Base-by-base conservation (phyloP, 2,797 vertebrate species). In the Chanos chanos region DNA sequence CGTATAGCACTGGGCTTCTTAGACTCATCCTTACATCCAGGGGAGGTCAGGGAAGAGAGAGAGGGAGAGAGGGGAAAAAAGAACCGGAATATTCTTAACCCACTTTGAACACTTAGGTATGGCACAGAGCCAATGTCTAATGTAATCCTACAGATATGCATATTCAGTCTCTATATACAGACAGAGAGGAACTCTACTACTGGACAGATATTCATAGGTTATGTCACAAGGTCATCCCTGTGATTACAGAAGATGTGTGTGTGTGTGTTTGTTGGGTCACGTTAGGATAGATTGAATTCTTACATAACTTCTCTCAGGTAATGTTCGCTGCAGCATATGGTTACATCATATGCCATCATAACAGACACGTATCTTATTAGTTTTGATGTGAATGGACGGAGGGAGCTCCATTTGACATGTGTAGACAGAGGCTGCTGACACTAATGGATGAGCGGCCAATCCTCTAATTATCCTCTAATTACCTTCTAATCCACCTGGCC, bases 391-490 rank as follows among this genome's bases (percentile, higher is more conserved):
- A n/a, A n/a, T n/a, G n/a, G n/a, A n/a, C n/a, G n/a, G n/a, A n/a
- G n/a, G n/a, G n/a, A n/a, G n/a, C n/a, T n/a, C n/a, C n/a, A n/a
- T n/a, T n/a, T n/a, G n/a, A n/a, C n/a, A n/a, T n/a, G n/a, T n/a
- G n/a, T n/a, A n/a, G n/a, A n/a, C n/a, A n/a, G n/a, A n/a, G n/a
- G n/a, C 59, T 73, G 79, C 79, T 83, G 77, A 82, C 78, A 63
- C 56, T 73, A 75, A 77, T 81, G 68, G 75, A 81, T 72, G 71
- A 71, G 61, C 72, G 56, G 28, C 44, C 53, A 79, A 82, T 84
- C 81, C 75, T 66, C 50, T 83, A 75, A 84, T 85, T 77, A 73
- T 66, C 78, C 40, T 54, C 16, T 78, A 75, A 84, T 85, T 77
- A 73, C 66, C 78, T 40, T 54, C 16, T 78, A 84, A 82, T 82